Evolutionary conservation across 1,140 invertebrate species (phyloP).

Genomic region (Ctenoplectra terminalis): DNA sequence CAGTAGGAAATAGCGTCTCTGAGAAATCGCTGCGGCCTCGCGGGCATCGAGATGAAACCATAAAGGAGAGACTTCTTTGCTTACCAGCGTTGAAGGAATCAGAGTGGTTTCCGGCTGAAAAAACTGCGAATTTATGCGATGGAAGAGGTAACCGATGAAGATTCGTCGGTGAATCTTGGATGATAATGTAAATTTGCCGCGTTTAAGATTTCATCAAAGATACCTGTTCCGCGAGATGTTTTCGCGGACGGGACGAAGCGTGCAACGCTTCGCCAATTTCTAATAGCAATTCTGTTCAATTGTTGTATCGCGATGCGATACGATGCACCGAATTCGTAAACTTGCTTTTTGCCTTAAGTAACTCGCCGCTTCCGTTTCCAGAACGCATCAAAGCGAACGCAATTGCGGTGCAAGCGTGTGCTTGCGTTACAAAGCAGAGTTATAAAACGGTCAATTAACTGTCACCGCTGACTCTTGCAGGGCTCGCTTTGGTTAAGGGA

Average conservation of each 20-base stretch:
- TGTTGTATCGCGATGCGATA: not conserved
- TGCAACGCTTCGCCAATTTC: not conserved
- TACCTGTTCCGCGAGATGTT: not conserved
- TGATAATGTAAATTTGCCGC: not conserved
- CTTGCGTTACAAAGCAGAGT: slow-evolving; percentile 5
- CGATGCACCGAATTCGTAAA: not conserved
- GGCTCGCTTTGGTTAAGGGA: not conserved
- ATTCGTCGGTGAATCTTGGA: not conserved
- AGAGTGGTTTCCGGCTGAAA: not conserved
- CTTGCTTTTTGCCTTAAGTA: not conserved
- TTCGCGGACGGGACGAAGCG: not conserved
- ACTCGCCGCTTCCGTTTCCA: not conserved
- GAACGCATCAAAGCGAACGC: not conserved
- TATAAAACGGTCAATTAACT: slow-evolving; percentile 39
- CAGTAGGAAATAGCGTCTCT: slow-evolving; percentile 3
- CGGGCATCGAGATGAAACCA: not conserved
- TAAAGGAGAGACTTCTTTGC: not conserved
- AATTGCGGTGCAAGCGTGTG: not conserved
- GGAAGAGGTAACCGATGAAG: not conserved
- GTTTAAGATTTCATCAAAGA: not conserved
- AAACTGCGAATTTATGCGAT: slow-evolving; percentile 11
- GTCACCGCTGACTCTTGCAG: slow-evolving; percentile 8
- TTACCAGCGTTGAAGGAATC: not conserved
- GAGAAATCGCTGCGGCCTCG: slow-evolving; percentile 26
- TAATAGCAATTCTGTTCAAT: not conserved